Base-by-base conservation (phyloP, 2,888 invertebrate species). In the Ptychoptera albimana region DNA sequence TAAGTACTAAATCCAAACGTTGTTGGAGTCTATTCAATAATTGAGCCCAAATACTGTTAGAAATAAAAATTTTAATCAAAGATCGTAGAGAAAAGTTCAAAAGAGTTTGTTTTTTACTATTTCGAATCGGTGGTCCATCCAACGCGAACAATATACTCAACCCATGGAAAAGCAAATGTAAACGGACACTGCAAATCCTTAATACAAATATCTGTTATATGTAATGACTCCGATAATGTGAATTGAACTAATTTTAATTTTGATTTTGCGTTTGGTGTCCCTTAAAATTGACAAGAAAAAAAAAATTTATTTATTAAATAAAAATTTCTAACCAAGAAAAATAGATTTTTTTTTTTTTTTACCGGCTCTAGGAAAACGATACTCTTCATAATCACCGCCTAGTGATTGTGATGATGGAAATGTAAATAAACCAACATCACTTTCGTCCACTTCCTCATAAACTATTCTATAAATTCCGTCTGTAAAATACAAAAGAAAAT, bases 121-220 rank as follows among this genome's bases (percentile, higher is more conserved):
- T 82, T 76, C 29, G 88, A 85, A 59, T 89, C 84, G 0, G 89
- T 86, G 0, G 88, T 88, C 96, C 97, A 98, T 0, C 94, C 96
- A 11, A 86, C 88, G 51, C 97, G 69, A 1, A 93, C 88, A 50
- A 98, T 72, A 65, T 98, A 98, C 59, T 98, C 97, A 69, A 86
- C 79, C 86, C 89, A 89, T 0, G 91, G 86, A 60, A 92, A 92
- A 48, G 86, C 73, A 44, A 79, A 77, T 39, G 78, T 73, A n/a
- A 91, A 63, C 0, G 85, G 78, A 56, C 80, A 81, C 39, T 78
- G 73, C 50, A 89, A 66, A 53, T 85, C 84, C 54, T 80, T 73
- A 66, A 79, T 79, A 54, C 79, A 74, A 45, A 86, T 72, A 53
- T 88, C 82, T 1, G 74, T 72, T 45, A 85, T 82, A 59, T 84